Base-by-base conservation (phyloP, 2,888 invertebrate genomes). In the Dicycla oo region DNA sequence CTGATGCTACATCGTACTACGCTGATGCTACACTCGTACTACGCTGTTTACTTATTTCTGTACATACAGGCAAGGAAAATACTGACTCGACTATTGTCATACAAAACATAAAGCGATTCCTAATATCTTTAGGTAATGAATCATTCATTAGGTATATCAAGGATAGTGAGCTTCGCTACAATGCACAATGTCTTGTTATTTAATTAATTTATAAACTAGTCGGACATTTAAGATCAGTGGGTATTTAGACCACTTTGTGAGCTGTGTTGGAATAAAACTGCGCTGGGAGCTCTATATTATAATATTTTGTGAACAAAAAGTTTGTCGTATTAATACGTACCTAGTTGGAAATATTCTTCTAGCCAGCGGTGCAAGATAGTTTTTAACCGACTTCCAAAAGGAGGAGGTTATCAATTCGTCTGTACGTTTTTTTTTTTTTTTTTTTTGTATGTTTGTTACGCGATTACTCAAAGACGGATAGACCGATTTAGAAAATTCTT, bases 91-190 rank as follows among this genome's bases (percentile, higher is more conserved):
- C 26, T 49, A 58, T 70, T 53, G 40, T 23, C 20, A 58, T 47
- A 60, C n/a, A 40, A 20, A 66, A 45, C 11, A 34, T 13, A 18
- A 43, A 57, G 74, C 56, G 43, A 65, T 43, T 57, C 65, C 34
- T 73, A 73, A 73, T 47, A 73, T 45, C 20, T 18, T 20, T n/a
- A 10, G 7, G 23, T 49, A 54, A 56, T 49, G 47, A 57, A 66
- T 68, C 40, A 30, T 66, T 66, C 8, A n/a, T 49, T 8, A n/a
- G n/a, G n/a, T n/a, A 43, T 38, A 49, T 3, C 74, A 74, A 74
- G 65, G 65, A 26, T 26, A 26, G 13, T 18, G 49, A 47, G 56
- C 47, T 43, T 73, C 43, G 34, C 43, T n/a, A 49, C 47, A 63
- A 43, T 15, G 49, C 18, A 49, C 47, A 63, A 43, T 15, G 49